Conservation (phyloP, 2,888 invertebrate species). For the Drosophila mayaguana region DNA sequence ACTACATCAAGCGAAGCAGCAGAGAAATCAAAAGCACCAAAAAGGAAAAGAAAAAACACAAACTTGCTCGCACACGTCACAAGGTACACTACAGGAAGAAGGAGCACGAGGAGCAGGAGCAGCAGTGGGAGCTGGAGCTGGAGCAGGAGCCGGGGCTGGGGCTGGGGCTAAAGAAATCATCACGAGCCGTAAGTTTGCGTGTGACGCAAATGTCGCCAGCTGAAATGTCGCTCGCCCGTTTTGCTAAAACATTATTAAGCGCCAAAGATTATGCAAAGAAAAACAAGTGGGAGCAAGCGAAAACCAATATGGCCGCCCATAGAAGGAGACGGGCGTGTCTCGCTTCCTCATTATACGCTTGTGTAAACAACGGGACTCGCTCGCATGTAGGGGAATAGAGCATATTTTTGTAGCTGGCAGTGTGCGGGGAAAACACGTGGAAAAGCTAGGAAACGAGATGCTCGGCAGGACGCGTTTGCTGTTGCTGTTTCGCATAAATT, state of each 20-base stretch:
- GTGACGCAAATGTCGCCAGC: slow-evolving; percentile 52
- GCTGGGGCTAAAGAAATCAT: slow-evolving; percentile 48
- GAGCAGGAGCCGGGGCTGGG: neutral
- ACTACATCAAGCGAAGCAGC: slow-evolving; percentile 10
- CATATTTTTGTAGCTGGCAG: slow-evolving; percentile 54
- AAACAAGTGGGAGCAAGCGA: slow-evolving; percentile 52
- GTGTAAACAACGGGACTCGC: slow-evolving; percentile 63
- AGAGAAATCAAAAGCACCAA: slow-evolving; percentile 20
- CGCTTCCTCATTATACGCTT: slow-evolving; percentile 58
- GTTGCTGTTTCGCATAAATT: slow-evolving; percentile 39
- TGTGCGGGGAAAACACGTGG: slow-evolving; percentile 2
- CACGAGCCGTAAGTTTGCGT: slow-evolving; percentile 73
- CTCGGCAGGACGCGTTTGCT: slow-evolving; percentile 18
- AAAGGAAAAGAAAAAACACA: slow-evolving; percentile 30
- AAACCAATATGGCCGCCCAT: slow-evolving; percentile 69
- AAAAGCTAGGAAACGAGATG: slow-evolving; percentile 12
- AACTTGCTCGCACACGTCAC: slow-evolving; percentile 59
- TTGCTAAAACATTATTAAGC: slow-evolving; percentile 68
- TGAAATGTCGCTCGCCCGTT: slow-evolving; percentile 41
- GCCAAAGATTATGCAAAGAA: slow-evolving; percentile 71
- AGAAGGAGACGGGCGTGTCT: slow-evolving; percentile 33
- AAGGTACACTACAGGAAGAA: slow-evolving; percentile 38
- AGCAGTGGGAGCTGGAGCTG: neutral
- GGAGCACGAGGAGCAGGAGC: neutral
- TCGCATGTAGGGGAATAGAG: slow-evolving; percentile 29